phyloP scores from a whole-genome alignment of 2,888 invertebrate species.

The Alviniconcha strummeri region DNA sequence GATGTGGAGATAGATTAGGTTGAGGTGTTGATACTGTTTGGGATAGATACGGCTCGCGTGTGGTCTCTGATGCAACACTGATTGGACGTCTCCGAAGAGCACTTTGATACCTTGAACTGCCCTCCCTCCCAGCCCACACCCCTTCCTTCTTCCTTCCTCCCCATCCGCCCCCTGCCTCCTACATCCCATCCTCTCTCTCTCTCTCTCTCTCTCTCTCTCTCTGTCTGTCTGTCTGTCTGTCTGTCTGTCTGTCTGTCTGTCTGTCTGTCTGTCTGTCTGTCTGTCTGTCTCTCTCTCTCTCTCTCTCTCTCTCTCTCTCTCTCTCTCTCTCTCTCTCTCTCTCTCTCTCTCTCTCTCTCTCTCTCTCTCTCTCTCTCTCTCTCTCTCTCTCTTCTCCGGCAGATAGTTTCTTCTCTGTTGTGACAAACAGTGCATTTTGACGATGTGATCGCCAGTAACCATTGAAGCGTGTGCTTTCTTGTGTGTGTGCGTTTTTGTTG shows the following conservation, averaged over 20 bases:
- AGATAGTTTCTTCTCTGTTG: not conserved
- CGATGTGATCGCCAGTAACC: too few species aligned
- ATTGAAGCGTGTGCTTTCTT: too few species aligned
- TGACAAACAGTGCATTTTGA: too few species aligned
- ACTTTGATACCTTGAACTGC: too few species aligned
- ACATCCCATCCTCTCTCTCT: not conserved
- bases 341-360: not conserved
- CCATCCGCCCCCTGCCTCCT: not conserved
- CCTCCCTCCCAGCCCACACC: too few species aligned
- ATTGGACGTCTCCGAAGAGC: not conserved
- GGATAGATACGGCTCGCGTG: not conserved
- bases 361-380: not conserved
- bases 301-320: slow-evolving; percentile 16
- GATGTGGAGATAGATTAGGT: not conserved
- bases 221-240: slow-evolving; percentile 1
- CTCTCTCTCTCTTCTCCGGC: not conserved
- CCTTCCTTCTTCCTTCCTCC: not conserved
- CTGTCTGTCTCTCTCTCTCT: slow-evolving; percentile 21
- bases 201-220: not conserved
- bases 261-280: not conserved
- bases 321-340: slow-evolving; percentile 5
- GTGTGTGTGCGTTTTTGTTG: too few species aligned
- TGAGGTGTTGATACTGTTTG: not conserved
- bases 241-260: slow-evolving; percentile 18
- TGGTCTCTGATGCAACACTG: slow-evolving; percentile 7